phyloP scores from a whole-genome alignment of 2,113 vertebrate species.

The Scolopax mira region DNA sequence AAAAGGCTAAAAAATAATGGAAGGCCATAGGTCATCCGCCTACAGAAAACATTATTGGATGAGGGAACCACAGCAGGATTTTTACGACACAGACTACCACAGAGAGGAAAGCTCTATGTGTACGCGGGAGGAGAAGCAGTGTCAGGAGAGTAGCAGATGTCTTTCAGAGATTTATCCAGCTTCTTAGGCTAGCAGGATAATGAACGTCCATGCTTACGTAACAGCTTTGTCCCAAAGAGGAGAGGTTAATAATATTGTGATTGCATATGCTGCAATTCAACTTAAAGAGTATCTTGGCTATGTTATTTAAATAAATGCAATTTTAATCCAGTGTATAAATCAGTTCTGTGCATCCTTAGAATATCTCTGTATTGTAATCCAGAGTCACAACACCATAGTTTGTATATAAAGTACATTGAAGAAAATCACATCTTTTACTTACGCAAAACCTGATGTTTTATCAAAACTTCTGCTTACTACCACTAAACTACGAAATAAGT shows the following conservation, averaged over 20 bases:
- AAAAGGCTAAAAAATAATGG: neutral
- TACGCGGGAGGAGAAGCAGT: neutral
- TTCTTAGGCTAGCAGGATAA: neutral
- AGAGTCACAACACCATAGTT: neutral
- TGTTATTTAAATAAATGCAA: neutral
- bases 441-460: neutral
- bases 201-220: neutral
- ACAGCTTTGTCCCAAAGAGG: neutral
- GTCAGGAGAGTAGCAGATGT: neutral
- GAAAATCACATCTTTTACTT: neutral
- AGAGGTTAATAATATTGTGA: neutral
- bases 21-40: neutral
- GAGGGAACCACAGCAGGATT: neutral
- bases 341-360: neutral
- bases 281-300: neutral
- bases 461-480: neutral
- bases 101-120: constrained; percentile 5
- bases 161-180: neutral
- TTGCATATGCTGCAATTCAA: neutral
- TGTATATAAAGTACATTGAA: neutral
- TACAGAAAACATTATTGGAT: neutral
- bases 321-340: neutral
- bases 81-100: neutral
- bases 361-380: neutral
- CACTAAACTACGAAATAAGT: neutral